Evolutionary conservation across 2,888 invertebrate genomes (phyloP).

Genomic region (Tetheella fluctuosa): DNA sequence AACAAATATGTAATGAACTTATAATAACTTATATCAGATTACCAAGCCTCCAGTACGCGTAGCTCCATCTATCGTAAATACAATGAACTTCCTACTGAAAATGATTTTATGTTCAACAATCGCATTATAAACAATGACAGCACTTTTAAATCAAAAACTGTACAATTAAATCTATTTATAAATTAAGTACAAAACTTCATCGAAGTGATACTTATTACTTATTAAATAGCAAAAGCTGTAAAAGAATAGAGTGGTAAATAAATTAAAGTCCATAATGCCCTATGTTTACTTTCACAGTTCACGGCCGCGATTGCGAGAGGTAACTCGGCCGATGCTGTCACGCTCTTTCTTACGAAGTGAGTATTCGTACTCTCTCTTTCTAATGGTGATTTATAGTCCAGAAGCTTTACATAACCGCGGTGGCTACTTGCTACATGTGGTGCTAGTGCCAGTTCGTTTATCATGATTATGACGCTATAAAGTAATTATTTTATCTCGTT

Average conservation of each 20-base stretch:
- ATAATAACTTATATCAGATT: not conserved
- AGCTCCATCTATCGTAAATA: conserved; percentile 47
- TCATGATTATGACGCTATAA: conserved; percentile 71
- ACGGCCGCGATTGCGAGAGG: conserved; percentile 58
- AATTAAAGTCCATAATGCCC: conserved; percentile 55
- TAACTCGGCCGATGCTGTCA: conserved; percentile 38
- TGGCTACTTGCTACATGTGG: conserved; percentile 67
- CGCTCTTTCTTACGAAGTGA: conserved; percentile 33
- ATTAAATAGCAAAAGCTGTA: conserved; percentile 27
- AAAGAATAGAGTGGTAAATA: conserved; percentile 48
- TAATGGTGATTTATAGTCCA: conserved; percentile 67
- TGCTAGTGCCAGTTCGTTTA: conserved; percentile 62
- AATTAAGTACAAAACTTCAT: conserved; percentile 25
- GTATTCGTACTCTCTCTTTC: conserved; percentile 49
- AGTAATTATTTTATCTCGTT: conserved; percentile 72
- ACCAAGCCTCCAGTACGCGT: conserved; percentile 16
- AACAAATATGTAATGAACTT: not conserved
- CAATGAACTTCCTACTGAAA: not conserved
- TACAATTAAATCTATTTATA: conserved; percentile 13
- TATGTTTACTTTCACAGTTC: conserved; percentile 74
- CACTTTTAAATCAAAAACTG: conserved; percentile 15
- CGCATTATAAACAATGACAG: not conserved
- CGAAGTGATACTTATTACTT: conserved; percentile 18
- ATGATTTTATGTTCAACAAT: not conserved
- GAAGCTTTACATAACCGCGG: conserved; percentile 64